phyloP scores from a whole-genome alignment of 2,797 vertebrate genomes.

The Gambelia wislizenii region DNA sequence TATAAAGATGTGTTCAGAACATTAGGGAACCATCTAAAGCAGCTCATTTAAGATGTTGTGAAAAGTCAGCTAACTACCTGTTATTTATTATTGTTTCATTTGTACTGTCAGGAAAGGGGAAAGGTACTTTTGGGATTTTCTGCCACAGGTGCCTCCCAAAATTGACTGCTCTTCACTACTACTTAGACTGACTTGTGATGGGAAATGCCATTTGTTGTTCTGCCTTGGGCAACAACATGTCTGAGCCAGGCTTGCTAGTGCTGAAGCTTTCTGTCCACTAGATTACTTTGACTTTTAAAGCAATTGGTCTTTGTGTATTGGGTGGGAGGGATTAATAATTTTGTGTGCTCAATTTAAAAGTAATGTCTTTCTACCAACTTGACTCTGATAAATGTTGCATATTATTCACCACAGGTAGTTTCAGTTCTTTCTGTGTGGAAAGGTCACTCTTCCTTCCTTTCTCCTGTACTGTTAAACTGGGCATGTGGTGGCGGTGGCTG shows the following conservation, averaged over 20 bases:
- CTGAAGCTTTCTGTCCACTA: background rate
- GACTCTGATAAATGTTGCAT: background rate
- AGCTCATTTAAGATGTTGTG: background rate
- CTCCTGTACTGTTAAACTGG: background rate
- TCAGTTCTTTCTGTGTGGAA: background rate
- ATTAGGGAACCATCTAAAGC: background rate
- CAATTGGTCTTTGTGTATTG: background rate
- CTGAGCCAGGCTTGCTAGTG: background rate
- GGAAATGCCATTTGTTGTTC: background rate
- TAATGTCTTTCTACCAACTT: background rate
- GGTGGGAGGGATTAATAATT: background rate
- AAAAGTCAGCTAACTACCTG: background rate
- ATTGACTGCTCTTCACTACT: background rate
- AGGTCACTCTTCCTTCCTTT: background rate
- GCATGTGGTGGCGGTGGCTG: background rate
- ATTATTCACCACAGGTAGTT: conserved; percentile 2
- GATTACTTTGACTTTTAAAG: conserved; percentile 16
- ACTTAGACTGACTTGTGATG: background rate
- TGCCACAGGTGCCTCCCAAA: background rate
- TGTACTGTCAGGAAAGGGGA: background rate
- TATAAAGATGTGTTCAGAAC: background rate
- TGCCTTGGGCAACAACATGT: background rate
- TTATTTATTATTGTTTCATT: background rate
- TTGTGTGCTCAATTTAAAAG: background rate
- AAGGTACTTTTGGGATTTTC: background rate